Percentiles rank a stretch among this genome's conserved stretches.
Conservation (phyloP, 2,797 vertebrate species). For the Mustela erminea region DNA sequence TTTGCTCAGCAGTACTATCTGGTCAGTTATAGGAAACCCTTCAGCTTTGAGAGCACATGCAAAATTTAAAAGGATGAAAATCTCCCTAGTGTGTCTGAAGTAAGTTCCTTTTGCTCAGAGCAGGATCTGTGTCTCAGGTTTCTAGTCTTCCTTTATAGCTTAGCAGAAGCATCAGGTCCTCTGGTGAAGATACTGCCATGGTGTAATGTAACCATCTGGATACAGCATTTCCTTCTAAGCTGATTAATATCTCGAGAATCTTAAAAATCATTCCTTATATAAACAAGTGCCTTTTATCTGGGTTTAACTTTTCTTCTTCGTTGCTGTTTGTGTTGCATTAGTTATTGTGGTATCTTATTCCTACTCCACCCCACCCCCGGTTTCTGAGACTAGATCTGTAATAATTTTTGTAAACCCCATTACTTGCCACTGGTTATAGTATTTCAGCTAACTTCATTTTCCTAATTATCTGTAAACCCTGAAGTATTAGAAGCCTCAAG, state of each 20-base stretch:
- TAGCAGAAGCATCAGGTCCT: not conserved
- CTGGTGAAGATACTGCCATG: not conserved
- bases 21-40: conserved; percentile 8
- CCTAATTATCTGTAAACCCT: not conserved
- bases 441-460: conserved; percentile 44
- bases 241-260: not conserved
- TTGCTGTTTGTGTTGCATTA: not conserved
- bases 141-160: not conserved
- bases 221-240: conserved; percentile 1
- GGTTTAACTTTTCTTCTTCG: conserved; percentile 33
- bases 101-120: conserved; percentile 44
- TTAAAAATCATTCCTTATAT: not conserved
- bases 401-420: conserved; percentile 12
- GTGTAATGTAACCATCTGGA: not conserved
- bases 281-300: not conserved
- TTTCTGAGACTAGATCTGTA: conserved; percentile 52
- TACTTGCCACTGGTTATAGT: not conserved
- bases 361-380: not conserved
- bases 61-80: conserved; percentile 48
- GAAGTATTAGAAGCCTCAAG: not conserved
- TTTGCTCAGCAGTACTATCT: not conserved
- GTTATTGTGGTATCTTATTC: conserved; percentile 10
- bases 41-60: conserved; percentile 13
- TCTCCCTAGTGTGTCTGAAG: not conserved
- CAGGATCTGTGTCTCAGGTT: conserved; percentile 27